Conservation (phyloP, 2,113 vertebrate genomes). For the Microcebus ravelobensis region DNA sequence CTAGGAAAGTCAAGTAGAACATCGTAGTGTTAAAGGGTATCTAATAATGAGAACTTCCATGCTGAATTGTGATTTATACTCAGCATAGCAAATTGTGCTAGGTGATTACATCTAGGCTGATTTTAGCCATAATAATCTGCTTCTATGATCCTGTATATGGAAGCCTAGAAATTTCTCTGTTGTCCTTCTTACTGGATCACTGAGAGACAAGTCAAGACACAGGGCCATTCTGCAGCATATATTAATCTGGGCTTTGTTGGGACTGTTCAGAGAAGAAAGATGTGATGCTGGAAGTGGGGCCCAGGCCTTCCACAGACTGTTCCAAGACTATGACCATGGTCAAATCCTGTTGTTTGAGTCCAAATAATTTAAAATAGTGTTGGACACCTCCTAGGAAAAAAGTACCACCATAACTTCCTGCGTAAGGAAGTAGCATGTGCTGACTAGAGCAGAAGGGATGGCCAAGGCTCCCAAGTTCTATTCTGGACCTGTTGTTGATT, state of each 20-base stretch:
- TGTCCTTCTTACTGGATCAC: not conserved
- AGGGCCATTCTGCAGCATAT: not conserved
- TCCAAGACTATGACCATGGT: constrained; percentile 21
- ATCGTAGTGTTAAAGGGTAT: not conserved
- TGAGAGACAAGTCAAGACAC: not conserved
- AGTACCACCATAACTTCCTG: constrained; percentile 37
- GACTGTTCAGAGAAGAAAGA: constrained; percentile 16
- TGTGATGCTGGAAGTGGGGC: constrained; percentile 22
- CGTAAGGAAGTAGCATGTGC: constrained; percentile 28
- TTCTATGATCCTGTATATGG: not conserved
- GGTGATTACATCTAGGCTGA: not conserved
- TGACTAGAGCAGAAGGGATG: constrained; percentile 3
- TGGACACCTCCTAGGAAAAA: constrained; percentile 67
- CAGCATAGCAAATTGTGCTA: not conserved
- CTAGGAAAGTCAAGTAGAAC: not conserved
- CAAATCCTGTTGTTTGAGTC: constrained; percentile 40
- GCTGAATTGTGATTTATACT: not conserved
- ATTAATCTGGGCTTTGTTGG: constrained; percentile 10
- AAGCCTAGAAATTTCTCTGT: not conserved
- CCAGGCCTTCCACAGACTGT: constrained; percentile 3
- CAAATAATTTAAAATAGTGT: constrained; percentile 67
- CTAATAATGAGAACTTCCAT: not conserved
- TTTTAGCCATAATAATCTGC: not conserved
- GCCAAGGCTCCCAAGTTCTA: constrained; percentile 50
- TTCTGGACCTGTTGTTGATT: constrained; percentile 58